Base-by-base conservation (phyloP, 2,888 invertebrate species). In the Diarsia brunnea region DNA sequence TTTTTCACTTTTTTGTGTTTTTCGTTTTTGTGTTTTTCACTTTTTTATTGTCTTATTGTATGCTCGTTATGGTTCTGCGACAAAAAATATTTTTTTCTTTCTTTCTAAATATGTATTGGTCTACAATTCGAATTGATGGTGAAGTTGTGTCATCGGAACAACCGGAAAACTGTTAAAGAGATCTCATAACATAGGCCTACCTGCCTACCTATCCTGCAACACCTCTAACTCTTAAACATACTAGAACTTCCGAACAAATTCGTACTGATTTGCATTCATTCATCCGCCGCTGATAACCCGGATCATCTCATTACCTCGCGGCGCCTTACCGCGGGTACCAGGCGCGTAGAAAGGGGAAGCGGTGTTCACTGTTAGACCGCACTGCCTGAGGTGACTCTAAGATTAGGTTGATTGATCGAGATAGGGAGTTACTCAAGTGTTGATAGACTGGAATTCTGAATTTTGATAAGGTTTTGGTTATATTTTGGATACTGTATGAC, bases 261-360 rank as follows among this genome's bases (percentile, higher is more conserved):
- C 61, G 68, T 49, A 55, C 77, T 74, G 82, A 79, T 86, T 84
- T 86, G 69, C 76, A 84, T 79, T 66, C 75, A 86, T 63, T 70
- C 49, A 58, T 63, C 61, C 27, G 55, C 66, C 66, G 58, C 75
- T 75, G 77, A 86, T 88, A 86, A 88, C 86, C 87, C 79, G 82
- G 89, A 85, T 91, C 91, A 91, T 92, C 89, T 90, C 88, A 90
- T 90, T 91, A 89, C 85, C 82, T 84, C 88, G 84, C 55, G 64
- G 19, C 51, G 68, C 65, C 65, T 71, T 55, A 68, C 64, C 47
- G 69, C 71, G 68, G 55, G 38, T 53, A n/a, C 45, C 61, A 63
- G 81, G 69, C 66, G 78, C 27, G 65, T 14, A 71, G 53, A 51
- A 38, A 38, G 27, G 60, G 60, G 21, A 77, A 43, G 64, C 75